Base-by-base conservation (phyloP, 2,113 vertebrate genomes). In the Oenanthe melanoleuca region DNA sequence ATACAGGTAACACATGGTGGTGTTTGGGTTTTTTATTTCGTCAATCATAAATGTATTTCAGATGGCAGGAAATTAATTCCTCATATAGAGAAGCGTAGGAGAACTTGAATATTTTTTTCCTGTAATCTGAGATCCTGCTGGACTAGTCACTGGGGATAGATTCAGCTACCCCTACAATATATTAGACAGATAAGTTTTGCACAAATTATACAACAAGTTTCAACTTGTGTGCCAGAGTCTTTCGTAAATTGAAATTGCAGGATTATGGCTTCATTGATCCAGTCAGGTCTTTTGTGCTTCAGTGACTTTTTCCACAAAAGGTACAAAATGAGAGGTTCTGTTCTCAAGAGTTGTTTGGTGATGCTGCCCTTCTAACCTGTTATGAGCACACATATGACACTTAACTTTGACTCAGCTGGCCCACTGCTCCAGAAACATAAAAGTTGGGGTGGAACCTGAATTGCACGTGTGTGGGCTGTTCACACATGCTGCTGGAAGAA, bases 41-140 rank as follows among this genome's bases (percentile, higher is more conserved):
- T 90, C 61, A n/a, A 44, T 72, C 7, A 20, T 60, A 71, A 80
- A 88, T 86, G 37, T 66, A 38, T 91, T 91, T 96, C 91, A 94
- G 45, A 80, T 82, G 78, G 15, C 89, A 89, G 87, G 63, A 96
- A 95, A 59, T 72, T 0, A 82, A 69, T 93, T 92, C 50, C 42
- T 78, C 17, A 3, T 61, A 72, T 26, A 87, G 50, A n/a, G 33
- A 50, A 74, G 8, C 22, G 13, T 26, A 71, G 40, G 40, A 56
- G 31, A 82, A 45, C 37, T 57, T 60, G 9, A 42, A 5, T 70
- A 8, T 49, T 82, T 86, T 49, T 80, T 83, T 67, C 25, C 45
- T 42, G 16, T 93, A 79, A 81, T 85, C 28, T 72, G 65, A 87
- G 49, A 38, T 92, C 75, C 38, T 92, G 42, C 37, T 86, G 22